phyloP scores from a whole-genome alignment of 2,797 vertebrate genomes.

The Acanthurus leucopareius region DNA sequence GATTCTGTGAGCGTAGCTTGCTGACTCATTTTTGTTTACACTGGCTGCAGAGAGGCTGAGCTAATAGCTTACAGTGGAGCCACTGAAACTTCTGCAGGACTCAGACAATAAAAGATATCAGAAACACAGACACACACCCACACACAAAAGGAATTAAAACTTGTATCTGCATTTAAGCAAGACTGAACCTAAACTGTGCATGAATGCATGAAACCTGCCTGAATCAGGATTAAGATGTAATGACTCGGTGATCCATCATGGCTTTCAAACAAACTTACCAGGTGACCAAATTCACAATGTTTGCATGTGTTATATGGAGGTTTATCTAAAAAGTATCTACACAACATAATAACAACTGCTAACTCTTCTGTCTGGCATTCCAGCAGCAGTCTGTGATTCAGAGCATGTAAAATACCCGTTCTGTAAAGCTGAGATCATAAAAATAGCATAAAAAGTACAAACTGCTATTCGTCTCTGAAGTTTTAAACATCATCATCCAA shows the following conservation, averaged over 20 bases:
- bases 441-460: slow-evolving; percentile 2
- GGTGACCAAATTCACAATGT: slow-evolving; percentile 10
- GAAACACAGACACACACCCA: not conserved
- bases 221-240: slow-evolving; percentile 17
- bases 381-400: not conserved
- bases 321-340: not conserved
- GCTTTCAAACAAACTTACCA: slow-evolving; percentile 1
- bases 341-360: not conserved
- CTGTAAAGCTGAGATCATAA: slow-evolving; percentile 1
- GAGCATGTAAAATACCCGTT: no score
- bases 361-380: not conserved
- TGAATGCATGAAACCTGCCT: not conserved
- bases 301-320: slow-evolving; percentile 1
- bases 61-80: not conserved
- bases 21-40: slow-evolving; percentile 35
- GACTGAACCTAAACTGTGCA: not conserved
- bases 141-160: not conserved
- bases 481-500: not conserved
- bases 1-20: slow-evolving; percentile 9
- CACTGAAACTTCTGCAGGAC: not conserved
- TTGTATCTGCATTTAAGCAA: not conserved
- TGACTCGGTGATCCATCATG: not conserved
- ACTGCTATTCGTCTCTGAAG: slow-evolving; percentile 1
- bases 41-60: slow-evolving; percentile 14
- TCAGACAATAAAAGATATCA: not conserved